Evolutionary conservation across 2,113 vertebrate genomes (phyloP).

Genomic region (Gasterosteus aculeatus): DNA sequence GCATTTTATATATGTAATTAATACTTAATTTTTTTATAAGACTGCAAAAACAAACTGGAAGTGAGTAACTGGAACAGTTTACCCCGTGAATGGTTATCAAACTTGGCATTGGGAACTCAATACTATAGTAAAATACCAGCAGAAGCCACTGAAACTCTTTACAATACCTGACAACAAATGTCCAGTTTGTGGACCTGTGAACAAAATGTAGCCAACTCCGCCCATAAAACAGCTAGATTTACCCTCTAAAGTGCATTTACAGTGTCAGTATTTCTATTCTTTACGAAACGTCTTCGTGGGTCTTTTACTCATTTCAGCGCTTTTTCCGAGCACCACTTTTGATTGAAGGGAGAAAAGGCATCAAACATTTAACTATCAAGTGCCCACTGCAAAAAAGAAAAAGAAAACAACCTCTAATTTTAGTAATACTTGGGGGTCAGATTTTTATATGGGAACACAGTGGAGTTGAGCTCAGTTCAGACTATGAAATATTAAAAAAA

Average conservation of each 20-base stretch:
- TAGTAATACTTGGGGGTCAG: constrained; percentile 42
- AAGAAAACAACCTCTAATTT: constrained; percentile 18
- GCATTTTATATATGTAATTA: constrained; percentile 92
- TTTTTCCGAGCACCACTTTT: constrained; percentile 66
- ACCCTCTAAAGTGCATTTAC: constrained; percentile 86
- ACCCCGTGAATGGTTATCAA: constrained; percentile 68
- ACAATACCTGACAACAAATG: constrained; percentile 68
- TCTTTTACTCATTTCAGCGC: constrained; percentile 38
- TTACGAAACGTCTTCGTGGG: constrained; percentile 67
- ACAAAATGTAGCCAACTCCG: constrained; percentile 66
- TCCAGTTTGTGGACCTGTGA: constrained; percentile 50
- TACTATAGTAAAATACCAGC: constrained; percentile 66
- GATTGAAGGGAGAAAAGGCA: constrained; percentile 74
- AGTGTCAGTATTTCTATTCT: constrained; percentile 80
- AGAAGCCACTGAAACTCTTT: constrained; percentile 66
- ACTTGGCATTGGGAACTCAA: constrained; percentile 69
- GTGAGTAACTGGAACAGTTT: constrained; percentile 63
- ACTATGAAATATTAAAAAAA: constrained; percentile 7
- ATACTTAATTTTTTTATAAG: constrained; percentile 60
- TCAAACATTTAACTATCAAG: constrained; percentile 57
- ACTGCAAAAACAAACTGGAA: constrained; percentile 67
- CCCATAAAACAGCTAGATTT: constrained; percentile 67
- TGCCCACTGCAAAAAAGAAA: constrained; percentile 52
- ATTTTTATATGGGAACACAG: constrained; percentile 28
- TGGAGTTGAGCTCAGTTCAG: constrained; percentile 33